Percentiles rank a stretch among this genome's conserved stretches.
These are phyloP conservation scores for Parascotia fuliginaria DNA, from an alignment of 2,888 invertebrate genomes.

Conservation along the genomic window DNA sequence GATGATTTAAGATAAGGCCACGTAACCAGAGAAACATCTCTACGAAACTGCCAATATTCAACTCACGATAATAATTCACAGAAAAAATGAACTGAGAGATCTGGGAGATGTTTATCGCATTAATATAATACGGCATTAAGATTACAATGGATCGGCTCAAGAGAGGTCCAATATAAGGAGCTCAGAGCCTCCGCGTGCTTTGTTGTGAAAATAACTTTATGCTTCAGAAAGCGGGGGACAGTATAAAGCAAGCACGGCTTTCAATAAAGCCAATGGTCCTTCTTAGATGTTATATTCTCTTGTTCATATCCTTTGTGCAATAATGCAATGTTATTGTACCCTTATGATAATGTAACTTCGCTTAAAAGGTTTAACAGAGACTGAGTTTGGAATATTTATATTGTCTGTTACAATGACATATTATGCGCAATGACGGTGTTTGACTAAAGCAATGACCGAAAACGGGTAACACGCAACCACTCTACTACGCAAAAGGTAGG, in stretches of 20 bases:
- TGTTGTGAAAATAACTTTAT: constrained; percentile 85
- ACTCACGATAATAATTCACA: constrained; percentile 66
- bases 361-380: constrained; percentile 39
- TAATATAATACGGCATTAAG: constrained; percentile 85
- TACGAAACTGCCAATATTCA: constrained; percentile 72
- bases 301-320: constrained; percentile 73
- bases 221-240: constrained; percentile 75
- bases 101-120: constrained; percentile 84
- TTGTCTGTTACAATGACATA: constrained; percentile 39
- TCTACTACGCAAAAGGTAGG: constrained; percentile 54
- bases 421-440: constrained; percentile 33
- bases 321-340: constrained; percentile 67
- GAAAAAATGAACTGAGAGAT: constrained; percentile 72
- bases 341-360: constrained; percentile 40
- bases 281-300: constrained; percentile 66
- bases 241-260: constrained; percentile 72
- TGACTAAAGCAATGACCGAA: constrained; percentile 45
- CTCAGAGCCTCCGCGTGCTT: constrained; percentile 76
- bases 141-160: constrained; percentile 83
- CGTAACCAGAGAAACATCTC: constrained; percentile 70
- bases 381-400: constrained; percentile 36
- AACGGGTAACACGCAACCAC: constrained; percentile 48
- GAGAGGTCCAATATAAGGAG: constrained; percentile 83
- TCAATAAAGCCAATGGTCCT: constrained; percentile 79
- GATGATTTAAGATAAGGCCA: constrained; percentile 67